Evolutionary conservation across 2,113 vertebrate genomes (phyloP).

Genomic region (Tyto alba): DNA sequence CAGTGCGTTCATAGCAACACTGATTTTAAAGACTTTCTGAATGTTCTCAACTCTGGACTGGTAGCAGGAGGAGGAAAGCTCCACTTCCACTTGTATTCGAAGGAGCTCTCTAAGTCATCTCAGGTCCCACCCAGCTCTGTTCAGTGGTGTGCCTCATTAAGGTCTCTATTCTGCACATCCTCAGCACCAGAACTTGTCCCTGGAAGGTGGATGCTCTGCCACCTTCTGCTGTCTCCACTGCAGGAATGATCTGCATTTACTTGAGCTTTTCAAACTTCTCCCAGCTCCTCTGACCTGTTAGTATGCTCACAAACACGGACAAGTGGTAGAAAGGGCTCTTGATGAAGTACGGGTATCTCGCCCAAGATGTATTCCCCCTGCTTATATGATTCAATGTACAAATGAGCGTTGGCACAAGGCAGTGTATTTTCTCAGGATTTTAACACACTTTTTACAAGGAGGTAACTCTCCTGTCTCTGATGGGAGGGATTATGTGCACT

Average conservation of each 20-base stretch:
- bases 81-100: neutral
- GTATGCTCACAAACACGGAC: rapidly evolving
- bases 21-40: neutral
- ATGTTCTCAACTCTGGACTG: neutral
- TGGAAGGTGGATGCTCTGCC: neutral
- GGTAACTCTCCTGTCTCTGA: neutral
- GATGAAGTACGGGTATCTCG: neutral
- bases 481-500: neutral
- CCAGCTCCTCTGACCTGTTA: neutral
- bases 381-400: neutral
- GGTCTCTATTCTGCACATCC: neutral
- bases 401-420: neutral
- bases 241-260: neutral
- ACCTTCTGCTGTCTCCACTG: neutral
- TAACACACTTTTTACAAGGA: constrained; percentile 1
- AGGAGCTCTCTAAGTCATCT: neutral
- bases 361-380: neutral
- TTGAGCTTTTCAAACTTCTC: neutral
- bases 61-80: neutral
- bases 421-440: neutral
- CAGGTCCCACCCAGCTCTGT: neutral
- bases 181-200: neutral
- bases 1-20: neutral
- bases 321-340: neutral
- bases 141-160: neutral